These are phyloP conservation scores for Carcharodon carcharias DNA, from an alignment of 2,797 vertebrate species.

Conservation along the genomic window DNA sequence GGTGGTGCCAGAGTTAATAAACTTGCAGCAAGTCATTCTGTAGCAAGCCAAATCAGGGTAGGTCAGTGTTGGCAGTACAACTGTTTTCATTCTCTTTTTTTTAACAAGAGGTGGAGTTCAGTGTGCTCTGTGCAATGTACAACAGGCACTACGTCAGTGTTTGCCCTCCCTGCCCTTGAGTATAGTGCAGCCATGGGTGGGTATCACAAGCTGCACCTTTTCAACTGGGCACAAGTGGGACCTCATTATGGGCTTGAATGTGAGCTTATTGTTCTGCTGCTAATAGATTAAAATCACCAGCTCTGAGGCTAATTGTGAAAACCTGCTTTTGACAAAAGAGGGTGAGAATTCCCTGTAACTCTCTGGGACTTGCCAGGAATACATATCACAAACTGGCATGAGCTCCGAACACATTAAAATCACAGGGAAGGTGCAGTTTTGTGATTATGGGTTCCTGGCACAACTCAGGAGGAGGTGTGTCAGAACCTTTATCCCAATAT, in stretches of 20 bases:
- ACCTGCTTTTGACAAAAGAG: not conserved
- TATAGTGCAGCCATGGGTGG: not conserved
- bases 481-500: not conserved
- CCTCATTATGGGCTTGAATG: not conserved
- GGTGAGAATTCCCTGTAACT: not conserved
- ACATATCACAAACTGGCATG: not conserved
- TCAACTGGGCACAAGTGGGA: not conserved
- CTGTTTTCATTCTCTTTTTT: not conserved
- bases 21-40: not conserved
- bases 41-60: not conserved
- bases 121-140: not conserved
- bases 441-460: not conserved
- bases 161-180: not conserved
- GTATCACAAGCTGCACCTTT: not conserved
- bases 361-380: not conserved
- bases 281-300: not conserved
- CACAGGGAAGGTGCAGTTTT: not conserved
- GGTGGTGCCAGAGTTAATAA: not conserved
- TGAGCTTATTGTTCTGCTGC: not conserved
- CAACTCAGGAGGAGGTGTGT: not conserved
- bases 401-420: not conserved
- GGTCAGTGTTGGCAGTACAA: not conserved
- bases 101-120: not conserved
- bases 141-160: not conserved
- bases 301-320: not conserved